Base-by-base conservation (phyloP, 2,888 invertebrate species). In the Micoletzkya japonica region DNA sequence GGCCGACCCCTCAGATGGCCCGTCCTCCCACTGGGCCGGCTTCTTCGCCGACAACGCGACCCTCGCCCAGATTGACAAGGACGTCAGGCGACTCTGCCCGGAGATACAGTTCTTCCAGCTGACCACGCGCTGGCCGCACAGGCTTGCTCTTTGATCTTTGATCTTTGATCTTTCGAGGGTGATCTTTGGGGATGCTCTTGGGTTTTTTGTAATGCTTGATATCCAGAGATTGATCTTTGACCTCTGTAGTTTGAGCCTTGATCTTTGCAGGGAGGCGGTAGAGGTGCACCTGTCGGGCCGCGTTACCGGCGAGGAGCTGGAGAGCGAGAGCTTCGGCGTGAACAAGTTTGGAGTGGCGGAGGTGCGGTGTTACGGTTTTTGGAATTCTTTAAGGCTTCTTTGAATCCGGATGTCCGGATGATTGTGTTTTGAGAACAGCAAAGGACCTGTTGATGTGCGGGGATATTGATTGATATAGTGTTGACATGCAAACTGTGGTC, bases 11-110 rank as follows among this genome's bases (percentile, higher is more conserved):
- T 95, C 93, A 86, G 91, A 92, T n/a, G 93, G 92, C 81, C 95
- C 96, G 0, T 92, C 93, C 79, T 95, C 95, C 86, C 91, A 93
- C 60, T 98, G 98, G 98, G 91, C 91, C 82, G 91, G 91, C 2
- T 97, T 91, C 87, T 98, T 98, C 87, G 93, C 92, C 86, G 97
- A 98, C 86, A 98, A 98, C 87, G 95, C 97, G 88, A 94, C 96
- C 72, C 88, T 98, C 52, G 87, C 95, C 56, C 98, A 98, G 89
- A 97, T 98, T 81, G 96, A 97, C 87, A 97, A 96, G 59, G 83
- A 83, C 67, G 82, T 83, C 6, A 71, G 82, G 77, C 90, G 96
- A 67, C 87, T 96, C 2, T 95, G 94, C 86, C 96, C 96, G 17
- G 96, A 96, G 86, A 93, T 90, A 86, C 95, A 94, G 68, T 98